Percentiles rank a stretch among this genome's conserved stretches.
Conservation (phyloP, 2,113 vertebrate genomes). For the Terrapene triunguis region DNA sequence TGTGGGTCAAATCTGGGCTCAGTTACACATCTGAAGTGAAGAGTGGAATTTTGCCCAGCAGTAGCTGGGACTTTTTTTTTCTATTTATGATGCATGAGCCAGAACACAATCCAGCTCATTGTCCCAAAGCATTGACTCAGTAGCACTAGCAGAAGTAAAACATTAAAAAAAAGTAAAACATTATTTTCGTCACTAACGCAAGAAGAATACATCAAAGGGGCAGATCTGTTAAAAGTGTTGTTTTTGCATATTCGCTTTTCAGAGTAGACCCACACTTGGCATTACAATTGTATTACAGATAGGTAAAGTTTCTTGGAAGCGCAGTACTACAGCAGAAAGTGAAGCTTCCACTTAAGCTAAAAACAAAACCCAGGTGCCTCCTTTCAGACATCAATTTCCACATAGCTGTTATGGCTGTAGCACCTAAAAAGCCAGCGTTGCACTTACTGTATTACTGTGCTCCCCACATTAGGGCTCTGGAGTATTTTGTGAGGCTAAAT, state of each 20-base stretch:
- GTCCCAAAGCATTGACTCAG: background rate
- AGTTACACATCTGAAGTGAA: background rate
- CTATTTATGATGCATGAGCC: background rate
- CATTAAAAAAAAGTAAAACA: background rate
- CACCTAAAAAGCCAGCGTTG: background rate
- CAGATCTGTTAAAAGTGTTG: background rate
- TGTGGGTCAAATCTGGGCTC: background rate
- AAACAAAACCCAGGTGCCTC: accelerated
- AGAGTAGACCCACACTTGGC: accelerated
- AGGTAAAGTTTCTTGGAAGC: background rate
- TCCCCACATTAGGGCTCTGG: background rate
- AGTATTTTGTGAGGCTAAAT: background rate
- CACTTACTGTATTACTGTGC: background rate
- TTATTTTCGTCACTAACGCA: background rate
- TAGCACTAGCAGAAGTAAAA: background rate
- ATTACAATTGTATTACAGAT: background rate
- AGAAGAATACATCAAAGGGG: background rate
- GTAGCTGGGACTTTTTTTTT: background rate
- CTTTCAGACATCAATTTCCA: background rate
- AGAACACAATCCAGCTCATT: background rate
- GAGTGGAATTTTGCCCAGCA: background rate
- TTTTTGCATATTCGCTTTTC: background rate
- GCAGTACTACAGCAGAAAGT: background rate
- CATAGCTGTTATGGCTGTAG: background rate
- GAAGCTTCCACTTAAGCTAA: background rate